phyloP scores from a whole-genome alignment of 1,140 invertebrate genomes.

The Bombus consobrinus region DNA sequence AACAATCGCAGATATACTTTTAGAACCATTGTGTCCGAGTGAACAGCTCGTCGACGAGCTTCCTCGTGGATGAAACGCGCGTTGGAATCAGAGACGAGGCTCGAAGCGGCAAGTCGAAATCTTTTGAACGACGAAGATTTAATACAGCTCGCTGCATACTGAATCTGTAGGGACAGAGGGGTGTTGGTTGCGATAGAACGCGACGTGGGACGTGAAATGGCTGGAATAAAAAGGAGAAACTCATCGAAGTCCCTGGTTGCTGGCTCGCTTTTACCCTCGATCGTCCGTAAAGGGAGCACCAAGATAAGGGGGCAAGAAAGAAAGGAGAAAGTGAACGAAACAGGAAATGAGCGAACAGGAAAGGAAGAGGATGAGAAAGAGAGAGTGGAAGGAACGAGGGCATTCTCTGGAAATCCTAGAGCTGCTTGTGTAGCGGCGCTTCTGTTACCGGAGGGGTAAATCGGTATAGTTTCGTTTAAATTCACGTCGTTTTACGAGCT shows the following conservation, averaged over 20 bases:
- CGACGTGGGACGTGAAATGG: conserved; percentile 37
- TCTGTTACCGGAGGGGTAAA: conserved; percentile 55
- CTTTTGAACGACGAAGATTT: conserved; percentile 45
- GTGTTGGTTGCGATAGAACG: conserved; percentile 27
- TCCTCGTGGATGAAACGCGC: not conserved
- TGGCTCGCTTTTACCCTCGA: conserved; percentile 40
- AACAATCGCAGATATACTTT: not conserved
- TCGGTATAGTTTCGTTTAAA: conserved; percentile 61
- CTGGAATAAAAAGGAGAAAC: conserved; percentile 24
- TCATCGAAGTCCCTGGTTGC: conserved; percentile 45
- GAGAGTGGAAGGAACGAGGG: conserved; percentile 34
- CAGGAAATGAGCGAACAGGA: not conserved
- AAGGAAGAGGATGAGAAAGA: not conserved
- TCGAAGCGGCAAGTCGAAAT: conserved; percentile 31
- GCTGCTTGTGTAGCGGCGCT: conserved; percentile 42
- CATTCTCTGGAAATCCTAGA: conserved; percentile 59
- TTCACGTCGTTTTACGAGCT: conserved; percentile 58
- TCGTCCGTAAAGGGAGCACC: not conserved
- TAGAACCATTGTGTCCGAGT: not conserved
- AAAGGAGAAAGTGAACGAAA: conserved; percentile 1
- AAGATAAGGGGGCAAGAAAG: not conserved
- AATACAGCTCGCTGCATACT: conserved; percentile 55
- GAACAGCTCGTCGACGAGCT: conserved; percentile 30
- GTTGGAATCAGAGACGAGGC: conserved; percentile 17
- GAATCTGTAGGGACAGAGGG: conserved; percentile 31